Evolutionary conservation across 2,113 vertebrate species (phyloP).

Genomic region (Melanostigma gelatinosum): DNA sequence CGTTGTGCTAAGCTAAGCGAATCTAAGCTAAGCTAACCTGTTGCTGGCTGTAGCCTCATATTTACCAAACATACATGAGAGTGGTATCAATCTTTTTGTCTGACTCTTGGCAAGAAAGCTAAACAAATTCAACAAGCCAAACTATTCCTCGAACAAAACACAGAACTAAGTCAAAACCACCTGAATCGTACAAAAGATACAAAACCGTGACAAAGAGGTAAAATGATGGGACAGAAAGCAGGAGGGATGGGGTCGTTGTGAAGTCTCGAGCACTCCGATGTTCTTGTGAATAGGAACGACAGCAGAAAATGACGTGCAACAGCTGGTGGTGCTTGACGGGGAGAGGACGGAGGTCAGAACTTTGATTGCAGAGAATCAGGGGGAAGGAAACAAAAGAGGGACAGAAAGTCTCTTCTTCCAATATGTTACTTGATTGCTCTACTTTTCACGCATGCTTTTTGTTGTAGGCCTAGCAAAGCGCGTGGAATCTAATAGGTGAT

Average conservation of each 20-base stretch:
- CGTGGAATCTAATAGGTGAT: not conserved
- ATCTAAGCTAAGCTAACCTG: not conserved
- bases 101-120: not conserved
- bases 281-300: not conserved
- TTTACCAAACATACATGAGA: not conserved
- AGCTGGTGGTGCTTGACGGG: constrained; percentile 16
- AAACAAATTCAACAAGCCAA: not conserved
- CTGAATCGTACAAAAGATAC: not conserved
- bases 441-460: not conserved
- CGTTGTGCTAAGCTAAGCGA: not conserved
- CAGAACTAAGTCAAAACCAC: not conserved
- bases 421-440: not conserved
- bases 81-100: not conserved
- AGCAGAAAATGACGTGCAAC: constrained; percentile 10
- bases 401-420: not conserved
- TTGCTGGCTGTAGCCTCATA: too few relatives aligned
- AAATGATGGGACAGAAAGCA: not conserved
- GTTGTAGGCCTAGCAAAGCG: not conserved
- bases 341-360: not conserved
- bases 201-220: not conserved
- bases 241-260: not conserved
- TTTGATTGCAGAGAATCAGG: not conserved
- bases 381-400: not conserved
- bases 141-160: not conserved
- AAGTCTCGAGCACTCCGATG: not conserved